phyloP scores from a whole-genome alignment of 2,888 invertebrate genomes.

The Archips crataeganus region DNA sequence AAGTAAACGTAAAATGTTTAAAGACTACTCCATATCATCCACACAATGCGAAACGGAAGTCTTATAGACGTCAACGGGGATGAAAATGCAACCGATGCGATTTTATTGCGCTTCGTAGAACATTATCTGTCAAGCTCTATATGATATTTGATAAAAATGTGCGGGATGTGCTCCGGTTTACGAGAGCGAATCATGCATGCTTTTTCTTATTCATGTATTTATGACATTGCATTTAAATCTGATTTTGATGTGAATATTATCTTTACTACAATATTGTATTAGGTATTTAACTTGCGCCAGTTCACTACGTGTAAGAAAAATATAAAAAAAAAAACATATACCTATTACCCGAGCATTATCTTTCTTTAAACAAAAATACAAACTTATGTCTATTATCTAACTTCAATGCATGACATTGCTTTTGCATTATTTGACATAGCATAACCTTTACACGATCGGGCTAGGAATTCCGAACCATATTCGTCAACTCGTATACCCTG shows the following conservation, averaged over 20 bases:
- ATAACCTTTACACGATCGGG: constrained; percentile 47
- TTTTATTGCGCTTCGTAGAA: constrained; percentile 63
- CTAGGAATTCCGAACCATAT: constrained; percentile 59
- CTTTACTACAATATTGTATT: not conserved
- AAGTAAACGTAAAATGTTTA: constrained; percentile 45
- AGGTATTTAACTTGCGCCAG: too few species aligned
- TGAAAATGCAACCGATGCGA: constrained; percentile 68
- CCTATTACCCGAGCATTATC: not conserved
- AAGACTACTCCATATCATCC: constrained; percentile 55
- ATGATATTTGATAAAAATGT: constrained; percentile 64
- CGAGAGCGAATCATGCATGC: not conserved
- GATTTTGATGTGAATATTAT: not conserved
- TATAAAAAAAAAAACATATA: not conserved
- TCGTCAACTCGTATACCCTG: constrained; percentile 60
- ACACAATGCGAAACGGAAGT: constrained; percentile 55
- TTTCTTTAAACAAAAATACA: not conserved
- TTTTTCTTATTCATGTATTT: not conserved
- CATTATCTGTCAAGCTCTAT: constrained; percentile 57
- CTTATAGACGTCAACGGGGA: constrained; percentile 57
- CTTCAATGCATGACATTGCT: not conserved
- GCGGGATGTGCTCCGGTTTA: constrained; percentile 43
- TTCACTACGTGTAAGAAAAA: too few species aligned
- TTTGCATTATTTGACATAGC: constrained; percentile 6
- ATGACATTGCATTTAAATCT: not conserved
- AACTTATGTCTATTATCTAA: not conserved